These are phyloP conservation scores for Pygmarrhopalites habei DNA, from an alignment of 1,140 invertebrate species.

Conservation along the genomic window DNA sequence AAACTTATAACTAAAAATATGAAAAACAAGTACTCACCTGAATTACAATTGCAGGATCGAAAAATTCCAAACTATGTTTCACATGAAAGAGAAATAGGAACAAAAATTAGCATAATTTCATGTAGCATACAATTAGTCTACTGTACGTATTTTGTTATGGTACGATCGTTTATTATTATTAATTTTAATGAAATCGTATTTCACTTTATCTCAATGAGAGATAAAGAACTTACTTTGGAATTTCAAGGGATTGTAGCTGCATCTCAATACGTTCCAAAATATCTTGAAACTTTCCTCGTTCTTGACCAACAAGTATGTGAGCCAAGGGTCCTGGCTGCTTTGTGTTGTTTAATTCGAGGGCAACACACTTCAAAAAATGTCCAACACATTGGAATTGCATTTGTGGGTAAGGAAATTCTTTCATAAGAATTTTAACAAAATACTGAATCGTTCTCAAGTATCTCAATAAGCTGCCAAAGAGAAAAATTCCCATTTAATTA, in stretches of 20 bases:
- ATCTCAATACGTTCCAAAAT: slow-evolving; percentile 25
- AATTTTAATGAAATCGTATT: neutral
- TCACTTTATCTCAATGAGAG: neutral
- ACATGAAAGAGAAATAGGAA: too few species aligned
- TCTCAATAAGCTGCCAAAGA: slow-evolving; percentile 19
- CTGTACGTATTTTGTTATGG: too few species aligned
- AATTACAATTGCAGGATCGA: neutral
- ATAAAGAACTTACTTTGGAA: too few species aligned
- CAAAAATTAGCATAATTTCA: too few species aligned
- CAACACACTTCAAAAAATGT: slow-evolving; percentile 31
- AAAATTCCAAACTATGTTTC: slow-evolving; percentile 11
- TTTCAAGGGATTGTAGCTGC: slow-evolving; percentile 11
- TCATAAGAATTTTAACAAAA: slow-evolving; percentile 16
- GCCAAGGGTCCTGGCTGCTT: neutral
- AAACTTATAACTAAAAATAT: too few species aligned
- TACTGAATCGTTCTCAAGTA: slow-evolving; percentile 26
- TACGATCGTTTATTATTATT: neutral
- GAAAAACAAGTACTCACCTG: too few species aligned
- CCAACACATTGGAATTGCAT: slow-evolving; percentile 17
- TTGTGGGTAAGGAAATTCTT: neutral
- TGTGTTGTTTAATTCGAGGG: slow-evolving; percentile 26
- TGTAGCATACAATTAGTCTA: too few species aligned
- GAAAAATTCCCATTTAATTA: too few species aligned
- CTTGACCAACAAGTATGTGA: slow-evolving; percentile 10
- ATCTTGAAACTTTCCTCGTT: slow-evolving; percentile 18